Evolutionary conservation across 1,140 invertebrate species (phyloP), one percentile per base, ranked within the genome.

Genomic region (Drosophila prosaltans): DNA sequence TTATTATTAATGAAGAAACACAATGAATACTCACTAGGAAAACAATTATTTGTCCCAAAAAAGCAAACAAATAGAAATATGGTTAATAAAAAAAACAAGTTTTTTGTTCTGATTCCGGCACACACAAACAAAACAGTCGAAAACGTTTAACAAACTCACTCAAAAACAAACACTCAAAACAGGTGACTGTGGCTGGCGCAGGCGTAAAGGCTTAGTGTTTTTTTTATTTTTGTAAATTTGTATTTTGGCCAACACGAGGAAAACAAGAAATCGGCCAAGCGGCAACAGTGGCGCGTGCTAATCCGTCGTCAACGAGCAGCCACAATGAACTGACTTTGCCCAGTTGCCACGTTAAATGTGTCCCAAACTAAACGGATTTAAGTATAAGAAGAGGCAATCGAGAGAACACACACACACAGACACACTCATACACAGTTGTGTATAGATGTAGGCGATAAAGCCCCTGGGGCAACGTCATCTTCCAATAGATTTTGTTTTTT

Each of bases 401-500:
- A 9, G 45, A n/a, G n/a, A 21, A 24, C 26, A 26, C 10, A 45
- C 21, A 32, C 45, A 41, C 54, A 45, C 21, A 32, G 39, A 41
- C 54, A 45, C 26, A 39, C 51, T 10, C 40, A n/a, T 24, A 63
- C 30, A 32, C 11, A 6, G 43, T 16, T 24, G 41, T 61, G 41
- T 61, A 24, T 63, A 61, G 58, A 45, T 51, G 55, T 10, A 62
- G 45, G 43, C 72, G 68, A 75, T 78, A 72, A 72, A 59, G 51
- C 24, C 28, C 6, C 41, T 16, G 16, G 21, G 40, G 60, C 41
- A 63, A 69, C 79, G 79, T 82, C 82, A 86, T 68, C 55, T 66
- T 24, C 59, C 59, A 63, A 77, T 88, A 69, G 65, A 86, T 77
- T 88, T 77, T 30, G 2, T 30, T 30, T 30, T 30, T 30, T 16